Percentiles rank a stretch among this genome's conserved stretches.
Conservation (phyloP, 2,797 vertebrate species). For the Brachymystax lenok region DNA sequence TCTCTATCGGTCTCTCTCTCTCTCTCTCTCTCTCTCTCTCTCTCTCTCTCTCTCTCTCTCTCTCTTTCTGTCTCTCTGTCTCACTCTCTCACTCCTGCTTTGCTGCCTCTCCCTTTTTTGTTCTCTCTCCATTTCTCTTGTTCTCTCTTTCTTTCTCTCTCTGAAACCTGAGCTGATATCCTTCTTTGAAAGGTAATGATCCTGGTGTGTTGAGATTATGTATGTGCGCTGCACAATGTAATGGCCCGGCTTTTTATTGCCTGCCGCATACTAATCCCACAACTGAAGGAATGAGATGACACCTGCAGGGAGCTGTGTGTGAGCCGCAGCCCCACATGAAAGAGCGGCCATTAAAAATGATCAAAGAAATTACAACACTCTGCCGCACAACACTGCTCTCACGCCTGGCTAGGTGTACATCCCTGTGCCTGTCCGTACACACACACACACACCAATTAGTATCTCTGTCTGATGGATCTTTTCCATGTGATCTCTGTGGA, state of each 20-base stretch:
- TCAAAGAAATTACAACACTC: constrained; percentile 81
- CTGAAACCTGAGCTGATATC: constrained; percentile 72
- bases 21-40: constrained; percentile 39
- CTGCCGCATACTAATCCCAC: constrained; percentile 79
- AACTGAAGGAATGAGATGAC: constrained; percentile 77
- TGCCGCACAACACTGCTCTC: constrained; percentile 73
- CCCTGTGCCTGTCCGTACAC: constrained; percentile 45
- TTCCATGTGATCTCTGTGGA: constrained; percentile 73
- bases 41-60: neutral
- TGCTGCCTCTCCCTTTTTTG: neutral
- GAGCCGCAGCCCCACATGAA: constrained; percentile 75
- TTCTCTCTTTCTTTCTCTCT: constrained; percentile 65
- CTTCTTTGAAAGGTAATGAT: constrained; percentile 84
- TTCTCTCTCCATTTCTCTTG: constrained; percentile 45
- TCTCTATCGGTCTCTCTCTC: too few relatives aligned
- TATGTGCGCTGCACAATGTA: constrained; percentile 75
- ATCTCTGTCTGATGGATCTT: constrained; percentile 73
- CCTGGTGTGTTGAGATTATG: constrained; percentile 78
- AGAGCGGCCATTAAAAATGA: constrained; percentile 77
- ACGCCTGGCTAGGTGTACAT: constrained; percentile 71
- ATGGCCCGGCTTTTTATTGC: constrained; percentile 80
- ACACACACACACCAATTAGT: constrained; percentile 69
- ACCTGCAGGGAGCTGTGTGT: constrained; percentile 78
- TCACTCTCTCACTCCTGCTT: constrained; percentile 41
- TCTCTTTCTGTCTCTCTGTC: constrained; percentile 34